These are phyloP conservation scores for Mesocentrotus franciscanus DNA, from an alignment of 53 echinoderm and acorn worm genomes.

Conservation along the genomic window DNA sequence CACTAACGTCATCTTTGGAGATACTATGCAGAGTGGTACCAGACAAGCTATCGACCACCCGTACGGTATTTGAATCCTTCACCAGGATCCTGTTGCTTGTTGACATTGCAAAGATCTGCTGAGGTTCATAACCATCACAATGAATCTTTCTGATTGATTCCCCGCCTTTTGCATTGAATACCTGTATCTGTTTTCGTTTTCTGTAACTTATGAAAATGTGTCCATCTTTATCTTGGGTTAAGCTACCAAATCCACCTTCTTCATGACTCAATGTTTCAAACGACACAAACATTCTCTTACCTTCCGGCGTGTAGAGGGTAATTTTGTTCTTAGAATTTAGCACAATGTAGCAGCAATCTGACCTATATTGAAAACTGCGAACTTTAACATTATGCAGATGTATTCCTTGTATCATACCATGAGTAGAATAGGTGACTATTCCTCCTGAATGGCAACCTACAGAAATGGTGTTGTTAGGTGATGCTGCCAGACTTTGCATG, in stretches of 20 bases:
- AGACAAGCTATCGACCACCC: neutral
- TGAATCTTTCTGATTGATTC: neutral
- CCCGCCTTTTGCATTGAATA: constrained; percentile 4
- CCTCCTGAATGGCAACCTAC: constrained; percentile 8
- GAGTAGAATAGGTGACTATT: neutral
- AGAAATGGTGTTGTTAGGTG: neutral
- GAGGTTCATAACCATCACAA: neutral
- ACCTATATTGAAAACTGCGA: neutral
- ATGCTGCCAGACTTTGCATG: neutral
- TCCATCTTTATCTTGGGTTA: neutral
- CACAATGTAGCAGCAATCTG: neutral
- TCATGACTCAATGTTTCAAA: neutral
- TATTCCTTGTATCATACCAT: neutral
- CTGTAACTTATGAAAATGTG: neutral
- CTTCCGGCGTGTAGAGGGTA: neutral
- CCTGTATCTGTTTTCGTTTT: neutral
- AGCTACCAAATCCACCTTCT: neutral
- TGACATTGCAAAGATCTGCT: constrained; percentile 30
- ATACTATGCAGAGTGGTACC: neutral
- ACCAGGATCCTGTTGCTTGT: neutral
- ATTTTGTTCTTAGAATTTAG: neutral
- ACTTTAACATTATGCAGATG: neutral
- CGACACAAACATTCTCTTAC: neutral
- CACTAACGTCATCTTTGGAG: neutral
- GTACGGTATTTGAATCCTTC: neutral